Percentiles rank a stretch among this genome's conserved stretches.
phyloP scores from a whole-genome alignment of 2,113 vertebrate genomes.

The Nannospalax galili region DNA sequence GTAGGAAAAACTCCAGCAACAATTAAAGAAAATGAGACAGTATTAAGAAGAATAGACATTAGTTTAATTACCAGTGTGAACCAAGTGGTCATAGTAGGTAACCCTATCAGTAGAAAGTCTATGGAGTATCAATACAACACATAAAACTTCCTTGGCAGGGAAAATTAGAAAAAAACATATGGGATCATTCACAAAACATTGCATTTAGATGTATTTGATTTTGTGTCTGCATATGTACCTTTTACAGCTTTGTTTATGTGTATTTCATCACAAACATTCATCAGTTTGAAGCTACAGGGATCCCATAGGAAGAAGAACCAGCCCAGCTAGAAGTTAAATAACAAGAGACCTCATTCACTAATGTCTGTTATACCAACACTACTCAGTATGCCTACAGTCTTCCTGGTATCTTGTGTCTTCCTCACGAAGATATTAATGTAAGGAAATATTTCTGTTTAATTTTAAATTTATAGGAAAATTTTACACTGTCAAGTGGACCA shows the following conservation, averaged over 20 bases:
- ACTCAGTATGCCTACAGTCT: background rate
- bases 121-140: background rate
- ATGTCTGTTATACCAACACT: background rate
- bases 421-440: background rate
- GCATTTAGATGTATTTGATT: background rate
- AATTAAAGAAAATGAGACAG: conserved; percentile 16
- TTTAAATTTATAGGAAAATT: conserved; percentile 37
- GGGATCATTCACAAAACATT: background rate
- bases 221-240: background rate
- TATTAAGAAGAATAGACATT: background rate
- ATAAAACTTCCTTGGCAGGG: background rate
- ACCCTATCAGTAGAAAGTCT: background rate
- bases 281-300: background rate
- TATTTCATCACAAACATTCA: background rate
- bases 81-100: too few relatives aligned
- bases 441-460: background rate
- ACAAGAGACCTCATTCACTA: background rate
- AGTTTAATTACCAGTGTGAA: background rate
- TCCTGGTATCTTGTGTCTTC: background rate
- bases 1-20: background rate
- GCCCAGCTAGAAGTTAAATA: background rate
- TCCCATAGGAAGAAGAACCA: background rate
- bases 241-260: background rate
- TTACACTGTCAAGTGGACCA: background rate
- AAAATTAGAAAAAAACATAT: conserved; percentile 3